Base-by-base conservation (phyloP, 2,888 invertebrate genomes). In the Tiliacea citrago region DNA sequence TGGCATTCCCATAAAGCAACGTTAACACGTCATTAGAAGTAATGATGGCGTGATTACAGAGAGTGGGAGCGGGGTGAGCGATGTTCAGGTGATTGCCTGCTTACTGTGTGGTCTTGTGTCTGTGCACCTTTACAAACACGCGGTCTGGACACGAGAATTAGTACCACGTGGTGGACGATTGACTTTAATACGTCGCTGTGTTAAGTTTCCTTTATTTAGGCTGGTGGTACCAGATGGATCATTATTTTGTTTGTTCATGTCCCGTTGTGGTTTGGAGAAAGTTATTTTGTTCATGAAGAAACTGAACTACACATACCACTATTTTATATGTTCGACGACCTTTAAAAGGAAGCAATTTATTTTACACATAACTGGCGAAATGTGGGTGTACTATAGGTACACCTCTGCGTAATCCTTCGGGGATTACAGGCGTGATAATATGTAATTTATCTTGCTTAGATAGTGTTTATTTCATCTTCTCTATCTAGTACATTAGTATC, bases 1-100 rank as follows among this genome's bases (percentile, higher is more conserved):
- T 96, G 96, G 96, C 96, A 96, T 96, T 96, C 96, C 96, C 96
- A 96, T 96, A 96, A 96, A 95, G 95, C 93, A 94, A 94, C 94
- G 96, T 96, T 96, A 96, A 96, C 96, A 96, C 96, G 95, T 96
- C 95, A 96, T 96, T 96, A 96, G 94, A 95, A 94, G 95, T 95
- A 96, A 96, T 96, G 96, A 96, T 96, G 96, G 93, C 94, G 92
- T 96, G 95, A 96, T 96, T 96, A 95, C 94, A 92, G 91, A 92
- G 90, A 92, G 93, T 92, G 92, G 93, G 93, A 93, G 94, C 92
- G 90, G 92, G 93, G 92, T 92, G 93, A 92, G 90, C 92, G 92
- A 93, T 93, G 93, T 91, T 91, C 93, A 92, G 92, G 91, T 94
- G 95, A 95, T 95, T 93, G 93, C 92, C 93, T 92, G 91, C 95